Base-by-base conservation (phyloP, 1,140 invertebrate genomes). In the Drosophila sproati region DNA sequence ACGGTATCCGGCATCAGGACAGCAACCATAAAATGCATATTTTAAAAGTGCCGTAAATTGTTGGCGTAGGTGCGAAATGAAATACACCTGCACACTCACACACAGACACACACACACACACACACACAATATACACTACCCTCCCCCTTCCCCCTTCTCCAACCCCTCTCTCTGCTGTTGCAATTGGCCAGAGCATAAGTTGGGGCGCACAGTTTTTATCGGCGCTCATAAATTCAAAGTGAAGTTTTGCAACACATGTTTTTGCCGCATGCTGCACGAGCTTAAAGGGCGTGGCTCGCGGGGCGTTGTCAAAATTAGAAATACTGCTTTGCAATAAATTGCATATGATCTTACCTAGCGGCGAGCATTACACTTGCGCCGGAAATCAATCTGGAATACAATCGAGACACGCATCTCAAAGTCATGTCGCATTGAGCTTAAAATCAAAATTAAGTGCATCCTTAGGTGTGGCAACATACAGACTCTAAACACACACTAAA, bases 11-110 rank as follows among this genome's bases (percentile, higher is more conserved):
- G 32, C 43, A 32, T 59, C 45, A 41, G 59, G 39, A 31, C 55
- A 54, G 62, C 70, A 47, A 52, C 66, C 75, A 82, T 86, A 86
- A 86, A 86, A 87, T 86, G 78, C 78, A 82, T 78, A 87, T 86
- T 86, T 86, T 86, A 82, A 86, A 87, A 87, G 82, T 73, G 78
- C 67, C 82, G 82, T 86, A 86, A 86, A 86, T 86, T 87, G 20
- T 20, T 76, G 82, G 82, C 71, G 75, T 86, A 86, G 82, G 82
- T 86, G 78, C 60, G 50, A 80, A 64, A 63, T 71, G 73, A 70
- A 80, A 85, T 85, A 78, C 74, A 78, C 70, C 76, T 57, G 51
- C 28, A 31, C 32, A 34, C 41, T 54, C 48, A 70, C 29, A 50
- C 32, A 31, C 51, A 31, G 37, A 41, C 10, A 56, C 37, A 12